Conservation (phyloP, 37 sponge, comb jelly and placozoan genomes). For the Aplysina aerophoba region DNA sequence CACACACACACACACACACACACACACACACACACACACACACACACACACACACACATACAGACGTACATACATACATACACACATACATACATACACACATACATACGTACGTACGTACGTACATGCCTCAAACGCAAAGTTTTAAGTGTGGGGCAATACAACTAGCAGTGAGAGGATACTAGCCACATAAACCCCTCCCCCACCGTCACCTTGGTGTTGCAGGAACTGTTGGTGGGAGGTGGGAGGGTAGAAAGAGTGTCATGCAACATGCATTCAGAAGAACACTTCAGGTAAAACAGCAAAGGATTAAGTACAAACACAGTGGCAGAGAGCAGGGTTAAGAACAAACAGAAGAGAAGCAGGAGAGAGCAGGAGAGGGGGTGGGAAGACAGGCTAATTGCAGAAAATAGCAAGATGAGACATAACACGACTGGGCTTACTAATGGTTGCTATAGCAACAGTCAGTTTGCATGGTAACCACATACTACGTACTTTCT, state of each 20-base stretch:
- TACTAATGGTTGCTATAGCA: no score
- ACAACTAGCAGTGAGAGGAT: conserved; percentile 32
- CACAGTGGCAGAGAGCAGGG: neutral
- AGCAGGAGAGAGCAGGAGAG: neutral
- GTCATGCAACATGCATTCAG: neutral
- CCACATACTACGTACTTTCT: conserved; percentile 37
- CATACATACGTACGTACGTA: no score
- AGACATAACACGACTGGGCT: no score
- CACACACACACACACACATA: no score
- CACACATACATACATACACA: no score
- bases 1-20: no score
- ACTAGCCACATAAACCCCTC: conserved; percentile 66
- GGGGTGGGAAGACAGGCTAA: neutral
- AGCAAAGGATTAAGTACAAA: neutral
- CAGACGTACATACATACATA: no score
- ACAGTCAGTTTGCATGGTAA: no score
- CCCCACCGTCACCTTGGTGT: conserved; percentile 64
- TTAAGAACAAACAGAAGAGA: neutral
- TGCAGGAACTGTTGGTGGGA: conserved; percentile 20
- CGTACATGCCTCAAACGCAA: no score
- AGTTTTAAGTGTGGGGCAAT: no score
- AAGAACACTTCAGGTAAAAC: neutral
- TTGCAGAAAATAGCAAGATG: no score
- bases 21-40: no score
- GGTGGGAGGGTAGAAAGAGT: neutral